Conservation (phyloP, 1,140 invertebrate species). For the Dinothrombium tinctorium region DNA sequence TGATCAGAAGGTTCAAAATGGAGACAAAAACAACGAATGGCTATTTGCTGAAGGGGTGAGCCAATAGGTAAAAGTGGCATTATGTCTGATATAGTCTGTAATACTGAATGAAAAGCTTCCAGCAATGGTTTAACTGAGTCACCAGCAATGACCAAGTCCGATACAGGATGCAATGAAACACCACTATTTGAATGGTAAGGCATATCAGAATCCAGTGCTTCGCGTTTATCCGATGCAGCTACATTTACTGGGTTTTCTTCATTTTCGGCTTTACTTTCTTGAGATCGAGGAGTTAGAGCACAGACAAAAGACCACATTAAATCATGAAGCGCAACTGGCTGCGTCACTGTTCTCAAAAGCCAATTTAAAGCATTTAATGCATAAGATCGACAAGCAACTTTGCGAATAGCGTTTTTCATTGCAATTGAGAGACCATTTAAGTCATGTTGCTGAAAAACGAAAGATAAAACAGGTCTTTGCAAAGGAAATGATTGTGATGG, state of each 20-base stretch:
- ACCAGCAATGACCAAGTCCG: constrained; percentile 51
- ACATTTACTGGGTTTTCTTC: neutral
- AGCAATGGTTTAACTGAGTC: constrained; percentile 51
- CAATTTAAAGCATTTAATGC: too few relatives aligned
- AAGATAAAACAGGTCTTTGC: too few relatives aligned
- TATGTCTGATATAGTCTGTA: constrained; percentile 74
- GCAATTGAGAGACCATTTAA: too few relatives aligned
- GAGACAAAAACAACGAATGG: too few relatives aligned
- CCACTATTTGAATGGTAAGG: constrained; percentile 18
- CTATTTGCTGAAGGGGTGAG: constrained; percentile 61
- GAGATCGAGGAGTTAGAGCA: constrained; percentile 34
- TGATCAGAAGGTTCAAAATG: too few relatives aligned
- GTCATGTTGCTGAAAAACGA: too few relatives aligned
- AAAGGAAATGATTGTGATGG: too few relatives aligned
- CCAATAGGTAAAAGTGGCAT: constrained; percentile 69
- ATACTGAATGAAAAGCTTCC: constrained; percentile 54
- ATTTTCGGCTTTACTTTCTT: neutral
- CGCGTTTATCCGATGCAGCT: constrained; percentile 15
- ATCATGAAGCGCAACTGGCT: constrained; percentile 70
- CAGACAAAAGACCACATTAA: constrained; percentile 81
- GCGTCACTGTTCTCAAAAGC: constrained; percentile 70
- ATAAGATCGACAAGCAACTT: too few relatives aligned
- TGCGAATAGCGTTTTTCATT: too few relatives aligned
- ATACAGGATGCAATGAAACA: constrained; percentile 52
- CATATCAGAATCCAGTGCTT: constrained; percentile 10